A percentile compares a stretch with the other conserved stretches of the same genome.
Conservation (phyloP, 1,140 invertebrate species). For the Contarinia nasturtii region DNA sequence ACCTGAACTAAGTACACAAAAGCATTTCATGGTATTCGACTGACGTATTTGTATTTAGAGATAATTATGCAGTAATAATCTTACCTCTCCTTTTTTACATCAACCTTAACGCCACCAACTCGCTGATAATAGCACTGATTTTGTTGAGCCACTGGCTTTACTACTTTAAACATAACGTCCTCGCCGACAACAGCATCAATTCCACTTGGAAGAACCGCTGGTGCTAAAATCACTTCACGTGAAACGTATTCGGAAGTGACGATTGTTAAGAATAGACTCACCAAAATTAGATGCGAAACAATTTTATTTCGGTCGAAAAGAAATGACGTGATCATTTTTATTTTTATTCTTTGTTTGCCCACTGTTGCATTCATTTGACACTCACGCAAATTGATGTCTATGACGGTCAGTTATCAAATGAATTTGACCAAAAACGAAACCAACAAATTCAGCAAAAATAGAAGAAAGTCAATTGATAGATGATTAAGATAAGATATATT, state of each 20-base stretch:
- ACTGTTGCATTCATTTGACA: too few relatives aligned
- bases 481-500: too few relatives aligned
- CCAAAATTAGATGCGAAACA: too few relatives aligned
- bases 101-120: not conserved
- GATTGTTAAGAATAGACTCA: too few relatives aligned
- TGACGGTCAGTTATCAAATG: too few relatives aligned
- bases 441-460: slow-evolving; percentile 6
- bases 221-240: not conserved
- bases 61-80: not conserved
- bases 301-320: too few relatives aligned
- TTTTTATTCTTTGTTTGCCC: too few relatives aligned
- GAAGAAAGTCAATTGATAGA: too few relatives aligned
- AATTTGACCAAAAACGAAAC: too few relatives aligned
- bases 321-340: slow-evolving; percentile 4
- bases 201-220: not conserved
- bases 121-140: not conserved
- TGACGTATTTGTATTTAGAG: not conserved
- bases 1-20: not conserved
- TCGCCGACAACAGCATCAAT: not conserved
- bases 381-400: not conserved
- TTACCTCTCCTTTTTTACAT: not conserved
- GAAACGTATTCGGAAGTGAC: not conserved
- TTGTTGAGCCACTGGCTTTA: not conserved
- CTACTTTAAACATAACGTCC: not conserved
- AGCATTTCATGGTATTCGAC: too few relatives aligned